Base-by-base conservation (phyloP, 2,888 invertebrate species). In the Koerneria pararmatus region DNA sequence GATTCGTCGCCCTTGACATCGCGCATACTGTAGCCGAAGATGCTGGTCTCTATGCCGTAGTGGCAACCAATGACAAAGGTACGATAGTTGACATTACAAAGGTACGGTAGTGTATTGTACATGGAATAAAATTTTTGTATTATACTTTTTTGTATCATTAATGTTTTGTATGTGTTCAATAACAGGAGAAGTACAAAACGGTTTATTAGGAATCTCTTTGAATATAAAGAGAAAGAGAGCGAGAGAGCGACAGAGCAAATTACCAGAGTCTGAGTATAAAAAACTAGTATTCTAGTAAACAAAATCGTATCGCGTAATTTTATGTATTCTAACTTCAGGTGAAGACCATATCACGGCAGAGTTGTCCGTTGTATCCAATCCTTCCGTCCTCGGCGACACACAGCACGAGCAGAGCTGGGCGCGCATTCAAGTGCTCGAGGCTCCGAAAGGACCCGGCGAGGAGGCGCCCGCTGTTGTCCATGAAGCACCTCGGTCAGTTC, bases 351-450 rank as follows among this genome's bases (percentile, higher is more conserved):
- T 73, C 34, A 67, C 76, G 32, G 81, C 75, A 5, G 60, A 73
- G n/a, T 72, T 83, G 1, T 67, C 67, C 3, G 82, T 82, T 19
- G 68, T 73, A 54, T 72, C 75, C 65, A 75, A 78, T 46, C 75
- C 77, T 27, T 66, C 71, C 32, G 76, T 80, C 60, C 77, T 86
- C 90, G 90, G 90, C 76, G 93, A 93, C 79, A 91, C 92, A 32
- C 92, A 93, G 83, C 92, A 94, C 87, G 93, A 93, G 19, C 91
- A 92, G 86, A 92, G 91, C 68, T 87, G 91, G 83, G 93, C 90
- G 82, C 93, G 91, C 86, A 93, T 92, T 73, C 89, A 94, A 87
- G 89, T 91, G 37, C 31, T 67, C 24, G 48, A 67, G 65, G 75
- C 75, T n/a, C 75, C 75, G 49, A 62, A 72, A 53, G 74, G 65